Evolutionary conservation across 2,113 vertebrate species (phyloP).

Genomic region (Pristiophorus japonicus): DNA sequence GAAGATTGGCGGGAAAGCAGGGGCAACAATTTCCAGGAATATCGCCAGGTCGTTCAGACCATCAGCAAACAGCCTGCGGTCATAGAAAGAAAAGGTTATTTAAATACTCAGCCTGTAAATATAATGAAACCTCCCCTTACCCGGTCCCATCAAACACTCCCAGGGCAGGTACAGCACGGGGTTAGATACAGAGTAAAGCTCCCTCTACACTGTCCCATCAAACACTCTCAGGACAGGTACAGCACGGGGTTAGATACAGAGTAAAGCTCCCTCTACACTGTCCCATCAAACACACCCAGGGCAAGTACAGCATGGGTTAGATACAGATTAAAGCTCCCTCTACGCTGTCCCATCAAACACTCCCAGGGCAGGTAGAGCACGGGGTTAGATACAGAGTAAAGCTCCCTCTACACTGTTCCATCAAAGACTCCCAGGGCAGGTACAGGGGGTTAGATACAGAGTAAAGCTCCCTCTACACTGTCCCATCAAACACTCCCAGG

Average conservation of each 20-base stretch:
- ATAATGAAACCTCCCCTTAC: not conserved
- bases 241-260: not conserved
- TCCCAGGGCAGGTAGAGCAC: not conserved
- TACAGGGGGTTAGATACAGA: not conserved
- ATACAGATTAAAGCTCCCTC: not conserved
- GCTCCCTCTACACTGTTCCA: not conserved
- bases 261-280: not conserved
- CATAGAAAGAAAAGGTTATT: not conserved
- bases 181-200: not conserved
- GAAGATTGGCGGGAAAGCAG: slow-evolving; percentile 65
- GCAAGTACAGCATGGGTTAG: not conserved
- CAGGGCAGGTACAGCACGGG: rapidly evolving
- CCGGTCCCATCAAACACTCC: too few species aligned
- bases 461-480: not conserved
- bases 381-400: not conserved
- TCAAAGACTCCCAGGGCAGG: not conserved
- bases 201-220: not conserved
- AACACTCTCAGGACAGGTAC: not conserved
- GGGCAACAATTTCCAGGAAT: slow-evolving; percentile 78
- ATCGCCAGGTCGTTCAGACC: slow-evolving; percentile 77
- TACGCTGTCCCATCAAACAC: not conserved
- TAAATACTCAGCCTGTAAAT: not conserved
- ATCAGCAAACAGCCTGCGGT: slow-evolving; percentile 73
- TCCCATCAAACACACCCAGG: not conserved
- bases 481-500: too few species aligned